Percentiles rank a stretch among this genome's conserved stretches.
Conservation (phyloP, 2,888 invertebrate species). For the Lymantria monacha region DNA sequence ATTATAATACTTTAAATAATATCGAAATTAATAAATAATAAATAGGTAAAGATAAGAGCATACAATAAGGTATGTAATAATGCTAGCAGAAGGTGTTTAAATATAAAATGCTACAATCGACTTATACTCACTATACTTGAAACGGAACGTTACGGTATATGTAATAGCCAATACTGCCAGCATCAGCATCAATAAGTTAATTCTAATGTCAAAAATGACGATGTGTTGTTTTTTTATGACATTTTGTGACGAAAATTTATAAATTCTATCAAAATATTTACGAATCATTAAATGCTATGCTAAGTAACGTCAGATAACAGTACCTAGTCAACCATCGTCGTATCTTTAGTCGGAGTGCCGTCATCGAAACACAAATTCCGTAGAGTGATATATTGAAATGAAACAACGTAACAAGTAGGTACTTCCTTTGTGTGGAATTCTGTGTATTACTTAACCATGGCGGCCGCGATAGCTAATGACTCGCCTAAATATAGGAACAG, state of each 20-base stretch:
- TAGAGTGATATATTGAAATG: constrained; percentile 11
- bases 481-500: constrained; percentile 75
- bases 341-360: not conserved
- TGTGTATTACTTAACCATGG: constrained; percentile 48
- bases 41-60: too few relatives aligned
- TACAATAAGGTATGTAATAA: too few relatives aligned
- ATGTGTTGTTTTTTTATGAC: too few relatives aligned
- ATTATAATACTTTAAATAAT: too few relatives aligned
- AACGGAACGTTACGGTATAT: too few relatives aligned
- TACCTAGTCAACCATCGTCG: constrained; percentile 2
- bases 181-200: too few relatives aligned
- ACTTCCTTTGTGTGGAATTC: constrained; percentile 25
- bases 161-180: too few relatives aligned
- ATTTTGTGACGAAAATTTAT: not conserved
- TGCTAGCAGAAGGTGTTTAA: too few relatives aligned
- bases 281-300: constrained; percentile 24
- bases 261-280: constrained; percentile 17
- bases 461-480: constrained; percentile 66
- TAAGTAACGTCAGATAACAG: constrained; percentile 21
- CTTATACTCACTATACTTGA: too few relatives aligned
- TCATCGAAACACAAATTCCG: not conserved
- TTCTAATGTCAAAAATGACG: too few relatives aligned
- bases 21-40: too few relatives aligned
- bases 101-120: too few relatives aligned
- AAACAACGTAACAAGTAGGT: constrained; percentile 5